phyloP scores from a whole-genome alignment of 2,888 invertebrate species.

The Merodon equestris region DNA sequence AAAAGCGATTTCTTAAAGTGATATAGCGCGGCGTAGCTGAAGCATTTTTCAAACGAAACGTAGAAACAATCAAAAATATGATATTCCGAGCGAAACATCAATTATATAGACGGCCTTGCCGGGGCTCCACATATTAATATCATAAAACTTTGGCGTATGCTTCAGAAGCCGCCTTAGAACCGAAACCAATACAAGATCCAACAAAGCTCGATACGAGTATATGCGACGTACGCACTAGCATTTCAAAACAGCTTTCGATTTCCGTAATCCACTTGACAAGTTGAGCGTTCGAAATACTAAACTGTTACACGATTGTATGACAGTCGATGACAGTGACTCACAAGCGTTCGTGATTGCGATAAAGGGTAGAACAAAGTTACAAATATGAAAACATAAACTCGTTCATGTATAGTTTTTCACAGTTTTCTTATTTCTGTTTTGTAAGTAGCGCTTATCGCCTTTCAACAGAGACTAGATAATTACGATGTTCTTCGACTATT shows the following conservation, averaged over 20 bases:
- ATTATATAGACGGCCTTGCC: conserved; percentile 29
- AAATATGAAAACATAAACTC: conserved; percentile 16
- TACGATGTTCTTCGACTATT: not conserved
- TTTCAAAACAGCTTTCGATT: conserved; percentile 31
- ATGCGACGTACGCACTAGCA: not conserved
- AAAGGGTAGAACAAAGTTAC: no score
- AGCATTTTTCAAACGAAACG: no score
- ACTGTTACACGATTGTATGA: conserved; percentile 18
- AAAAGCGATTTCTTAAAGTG: no score
- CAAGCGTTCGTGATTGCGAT: conserved; percentile 27
- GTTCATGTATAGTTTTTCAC: conserved; percentile 22
- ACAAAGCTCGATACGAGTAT: conserved; percentile 2
- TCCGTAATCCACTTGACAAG: conserved; percentile 39
- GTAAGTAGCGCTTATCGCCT: conserved; percentile 11
- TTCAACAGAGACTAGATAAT: not conserved
- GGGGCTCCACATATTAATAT: conserved; percentile 18
- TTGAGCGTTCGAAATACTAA: conserved; percentile 29
- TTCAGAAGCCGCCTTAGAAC: conserved; percentile 3
- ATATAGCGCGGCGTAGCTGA: no score
- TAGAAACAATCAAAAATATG: not conserved
- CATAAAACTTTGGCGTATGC: not conserved
- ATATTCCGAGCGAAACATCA: conserved; percentile 29
- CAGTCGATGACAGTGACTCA: conserved; percentile 16
- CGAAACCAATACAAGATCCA: not conserved
- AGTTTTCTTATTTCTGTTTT: not conserved